Evolutionary conservation across 53 echinoderm and acorn worm species (phyloP), one percentile per base, ranked within the genome.

Genomic region (Paelopatides confundens): DNA sequence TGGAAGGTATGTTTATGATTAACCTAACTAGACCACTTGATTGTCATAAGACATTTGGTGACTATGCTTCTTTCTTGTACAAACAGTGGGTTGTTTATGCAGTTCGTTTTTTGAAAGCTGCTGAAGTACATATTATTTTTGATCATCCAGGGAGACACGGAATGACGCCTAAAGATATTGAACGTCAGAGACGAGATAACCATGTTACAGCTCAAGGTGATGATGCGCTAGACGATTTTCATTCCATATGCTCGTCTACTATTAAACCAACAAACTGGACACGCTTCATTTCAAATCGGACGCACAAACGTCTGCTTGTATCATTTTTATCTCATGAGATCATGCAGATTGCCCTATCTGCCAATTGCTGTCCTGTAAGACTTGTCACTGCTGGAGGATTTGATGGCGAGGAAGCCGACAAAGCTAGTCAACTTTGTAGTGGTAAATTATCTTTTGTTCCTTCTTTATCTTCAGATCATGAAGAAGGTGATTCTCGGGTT

Each of bases 1-100:
- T 90, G 46, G 93, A 90, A 30, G 90, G 93, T 15, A 87, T 90
- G 90, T 90, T 93, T 34, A 37, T 93, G n/a, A 90, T 93, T 2
- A 87, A 90, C 40, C 23, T 62, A 2, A 87, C 87, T 5, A 84
- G 64, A 50, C 93, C 93, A 3, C 74, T 87, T 29, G 66, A 50
- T 38, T 69, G 62, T 46, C 83, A 93, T 15, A 76, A 69, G 31
- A 90, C 84, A 32, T 82, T 87, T 62, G 71, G 86, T 18, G 87
- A 90, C 37, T 87, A 87, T 71, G 31, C 90, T 18, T 14, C 23
- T 5, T 90, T 71, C 65, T 52, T 92, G 10, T 83, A 81, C 63
- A 70, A 87, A 17, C 69, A 68, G 14, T 90, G 84, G 90, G 76
- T 90, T 32, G 28, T 62, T 8, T 63, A 63, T 64, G 33, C 85